These are phyloP conservation scores for Sebastes aleutianus DNA, from an alignment of 2,797 vertebrate species.

Conservation along the genomic window DNA sequence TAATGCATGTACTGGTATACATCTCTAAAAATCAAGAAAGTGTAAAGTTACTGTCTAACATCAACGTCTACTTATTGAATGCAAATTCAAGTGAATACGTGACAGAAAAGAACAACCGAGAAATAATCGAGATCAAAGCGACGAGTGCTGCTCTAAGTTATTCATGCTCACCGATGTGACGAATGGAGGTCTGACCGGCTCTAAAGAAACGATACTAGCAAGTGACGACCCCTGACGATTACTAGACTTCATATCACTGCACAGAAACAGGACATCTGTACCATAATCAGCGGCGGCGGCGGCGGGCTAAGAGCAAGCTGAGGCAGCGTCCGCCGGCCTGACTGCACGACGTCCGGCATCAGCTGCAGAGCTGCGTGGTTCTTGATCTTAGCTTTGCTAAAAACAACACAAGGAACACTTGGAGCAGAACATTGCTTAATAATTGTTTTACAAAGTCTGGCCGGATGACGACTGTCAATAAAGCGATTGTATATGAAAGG, in stretches of 20 bases:
- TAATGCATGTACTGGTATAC: constrained; percentile 77
- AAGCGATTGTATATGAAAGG: constrained; percentile 71
- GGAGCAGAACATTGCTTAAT: constrained; percentile 69
- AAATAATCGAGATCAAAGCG: constrained; percentile 54
- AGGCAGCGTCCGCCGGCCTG: constrained; percentile 33
- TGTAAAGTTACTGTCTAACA: constrained; percentile 71
- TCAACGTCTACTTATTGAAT: constrained; percentile 73
- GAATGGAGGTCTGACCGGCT: constrained; percentile 48
- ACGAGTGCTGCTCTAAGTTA: constrained; percentile 58
- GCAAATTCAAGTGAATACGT: constrained; percentile 74
- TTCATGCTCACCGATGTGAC: constrained; percentile 78
- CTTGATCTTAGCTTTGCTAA: constrained; percentile 67
- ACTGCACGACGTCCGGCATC: constrained; percentile 36
- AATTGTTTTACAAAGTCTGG: constrained; percentile 66
- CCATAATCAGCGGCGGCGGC: constrained; percentile 65
- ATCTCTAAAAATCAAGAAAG: constrained; percentile 76
- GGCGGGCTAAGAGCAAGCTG: constrained; percentile 56
- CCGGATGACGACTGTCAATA: constrained; percentile 56
- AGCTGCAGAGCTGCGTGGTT: constrained; percentile 54
- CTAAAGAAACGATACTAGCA: constrained; percentile 66
- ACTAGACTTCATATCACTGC: constrained; percentile 77
- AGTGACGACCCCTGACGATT: constrained; percentile 65
- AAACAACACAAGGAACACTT: constrained; percentile 78
- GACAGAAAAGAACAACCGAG: constrained; percentile 71
- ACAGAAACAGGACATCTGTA: constrained; percentile 74